phyloP scores from a whole-genome alignment of 2,888 invertebrate species.

The Xanthia togata region DNA sequence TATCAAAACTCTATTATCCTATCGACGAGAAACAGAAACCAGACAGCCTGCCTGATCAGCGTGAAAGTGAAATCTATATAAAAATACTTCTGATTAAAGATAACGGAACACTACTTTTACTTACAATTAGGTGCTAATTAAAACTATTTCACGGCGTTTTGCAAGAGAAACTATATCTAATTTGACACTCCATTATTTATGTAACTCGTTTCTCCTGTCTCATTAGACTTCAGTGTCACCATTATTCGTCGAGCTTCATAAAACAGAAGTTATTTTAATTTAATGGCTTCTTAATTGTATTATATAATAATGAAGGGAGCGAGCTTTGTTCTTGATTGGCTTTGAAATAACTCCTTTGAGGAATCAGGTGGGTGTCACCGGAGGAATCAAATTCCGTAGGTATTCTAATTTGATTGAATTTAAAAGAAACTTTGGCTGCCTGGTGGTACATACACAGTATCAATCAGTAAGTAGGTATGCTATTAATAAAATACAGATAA shows the following conservation, averaged over 20 bases:
- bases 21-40: neutral
- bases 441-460: neutral
- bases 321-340: constrained; percentile 36
- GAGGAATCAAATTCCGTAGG: constrained; percentile 23
- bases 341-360: constrained; percentile 22
- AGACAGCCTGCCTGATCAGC: neutral
- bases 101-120: constrained; percentile 39
- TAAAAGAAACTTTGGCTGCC: neutral
- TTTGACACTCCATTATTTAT: constrained; percentile 34
- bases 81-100: constrained; percentile 24
- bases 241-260: constrained; percentile 6
- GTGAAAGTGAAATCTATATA: constrained; percentile 34
- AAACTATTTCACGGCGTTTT: constrained; percentile 36
- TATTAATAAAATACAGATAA: neutral
- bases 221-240: neutral
- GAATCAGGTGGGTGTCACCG: constrained; percentile 30
- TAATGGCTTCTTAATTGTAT: constrained; percentile 40
- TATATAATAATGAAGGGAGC: constrained; percentile 29
- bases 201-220: constrained; percentile 1
- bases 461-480: neutral
- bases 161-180: constrained; percentile 22
- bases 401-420: constrained; percentile 11
- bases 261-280: constrained; percentile 27
- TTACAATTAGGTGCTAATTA: constrained; percentile 36
- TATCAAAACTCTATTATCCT: neutral